Evolutionary conservation across 2,888 invertebrate species (phyloP).

Genomic region (Philonicus albiceps): DNA sequence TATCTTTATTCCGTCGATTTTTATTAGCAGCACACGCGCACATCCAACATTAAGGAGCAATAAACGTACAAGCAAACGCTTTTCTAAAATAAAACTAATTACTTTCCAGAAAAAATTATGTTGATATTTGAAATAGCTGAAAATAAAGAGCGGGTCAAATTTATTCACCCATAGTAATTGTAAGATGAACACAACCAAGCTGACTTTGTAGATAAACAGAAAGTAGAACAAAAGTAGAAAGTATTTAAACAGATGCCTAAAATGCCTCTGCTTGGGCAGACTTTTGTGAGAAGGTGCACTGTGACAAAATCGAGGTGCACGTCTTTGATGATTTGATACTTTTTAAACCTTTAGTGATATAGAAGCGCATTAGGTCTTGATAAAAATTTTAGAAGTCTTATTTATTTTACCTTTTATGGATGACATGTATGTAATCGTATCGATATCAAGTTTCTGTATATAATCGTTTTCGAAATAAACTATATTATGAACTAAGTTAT

Average conservation of each 20-base stretch:
- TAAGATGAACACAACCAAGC: not conserved
- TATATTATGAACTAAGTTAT: not conserved
- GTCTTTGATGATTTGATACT: not conserved
- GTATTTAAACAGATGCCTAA: not conserved
- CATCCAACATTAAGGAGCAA: not conserved
- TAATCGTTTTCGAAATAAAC: constrained; percentile 14
- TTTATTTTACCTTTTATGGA: not conserved
- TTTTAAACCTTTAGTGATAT: not conserved
- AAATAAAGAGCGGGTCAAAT: not conserved
- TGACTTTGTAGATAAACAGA: not conserved
- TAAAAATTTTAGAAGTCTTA: not conserved
- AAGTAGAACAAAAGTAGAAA: not conserved
- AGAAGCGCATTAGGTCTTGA: not conserved
- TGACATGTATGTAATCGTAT: constrained; percentile 21
- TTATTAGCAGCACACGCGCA: not conserved
- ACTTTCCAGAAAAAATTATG: not conserved
- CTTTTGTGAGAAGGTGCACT: not conserved
- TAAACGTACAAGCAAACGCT: not conserved
- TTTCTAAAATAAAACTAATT: not conserved
- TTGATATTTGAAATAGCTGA: not conserved
- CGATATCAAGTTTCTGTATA: constrained; percentile 14
- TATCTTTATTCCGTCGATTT: not conserved
- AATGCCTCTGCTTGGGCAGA: not conserved
- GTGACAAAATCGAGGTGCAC: not conserved
- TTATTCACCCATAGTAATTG: not conserved